phyloP scores from a whole-genome alignment of 2,797 vertebrate genomes.

The Poecile montanus region DNA sequence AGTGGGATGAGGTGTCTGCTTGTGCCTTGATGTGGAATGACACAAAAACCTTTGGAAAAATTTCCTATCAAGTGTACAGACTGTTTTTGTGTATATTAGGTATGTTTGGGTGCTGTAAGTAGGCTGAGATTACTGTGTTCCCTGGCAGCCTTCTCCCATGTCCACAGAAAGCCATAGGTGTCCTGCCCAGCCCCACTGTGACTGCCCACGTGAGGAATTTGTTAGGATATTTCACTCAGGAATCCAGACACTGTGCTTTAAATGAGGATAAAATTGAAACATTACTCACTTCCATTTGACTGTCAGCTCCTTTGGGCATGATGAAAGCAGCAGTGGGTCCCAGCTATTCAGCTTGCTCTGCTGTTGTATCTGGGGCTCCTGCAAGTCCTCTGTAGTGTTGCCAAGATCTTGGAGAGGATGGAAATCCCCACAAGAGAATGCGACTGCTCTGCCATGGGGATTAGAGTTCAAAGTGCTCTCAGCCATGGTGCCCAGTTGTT shows the following conservation, averaged over 20 bases:
- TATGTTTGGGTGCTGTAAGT: not conserved
- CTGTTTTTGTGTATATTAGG: not conserved
- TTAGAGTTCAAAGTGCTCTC: conserved; percentile 50
- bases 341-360: not conserved
- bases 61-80: not conserved
- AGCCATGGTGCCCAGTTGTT: not conserved
- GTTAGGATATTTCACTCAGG: not conserved
- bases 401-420: conserved; percentile 17
- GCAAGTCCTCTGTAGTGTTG: conserved; percentile 16
- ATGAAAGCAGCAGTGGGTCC: conserved; percentile 9
- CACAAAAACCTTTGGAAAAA: not conserved
- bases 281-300: not conserved
- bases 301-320: not conserved
- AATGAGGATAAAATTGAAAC: not conserved
- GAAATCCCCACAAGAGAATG: not conserved
- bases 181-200: not conserved
- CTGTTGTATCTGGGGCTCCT: conserved; percentile 44
- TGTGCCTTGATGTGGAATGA: not conserved
- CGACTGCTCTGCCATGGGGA: not conserved
- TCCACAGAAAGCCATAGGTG: not conserved
- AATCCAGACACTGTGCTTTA: not conserved
- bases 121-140: not conserved
- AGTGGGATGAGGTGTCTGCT: not conserved
- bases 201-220: not conserved
- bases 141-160: not conserved